These are phyloP conservation scores for Phataginus tricuspis DNA, from an alignment of 2,797 vertebrate species.

Conservation along the genomic window DNA sequence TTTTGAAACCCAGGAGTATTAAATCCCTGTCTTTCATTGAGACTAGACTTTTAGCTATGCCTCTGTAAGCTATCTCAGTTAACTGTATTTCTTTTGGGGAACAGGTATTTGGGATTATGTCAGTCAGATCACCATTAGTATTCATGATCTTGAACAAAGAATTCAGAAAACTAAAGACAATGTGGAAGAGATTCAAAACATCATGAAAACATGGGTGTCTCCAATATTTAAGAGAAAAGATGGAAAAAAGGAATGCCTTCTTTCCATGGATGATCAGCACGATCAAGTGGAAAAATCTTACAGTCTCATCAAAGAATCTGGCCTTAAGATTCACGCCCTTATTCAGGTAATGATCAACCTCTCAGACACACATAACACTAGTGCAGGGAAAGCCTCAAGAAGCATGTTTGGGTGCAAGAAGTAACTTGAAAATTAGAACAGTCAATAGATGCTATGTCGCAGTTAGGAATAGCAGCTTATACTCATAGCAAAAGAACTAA, in stretches of 20 bases:
- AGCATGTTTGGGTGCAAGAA: not conserved
- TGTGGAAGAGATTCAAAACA: constrained; percentile 90
- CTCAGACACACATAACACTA: not conserved
- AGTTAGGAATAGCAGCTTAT: not conserved
- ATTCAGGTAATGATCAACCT: constrained; percentile 87
- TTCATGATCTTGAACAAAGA: constrained; percentile 90
- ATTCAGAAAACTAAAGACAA: constrained; percentile 93
- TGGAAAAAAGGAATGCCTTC: constrained; percentile 90
- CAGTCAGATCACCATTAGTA: constrained; percentile 84
- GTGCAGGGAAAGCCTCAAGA: not conserved
- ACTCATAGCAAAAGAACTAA: not conserved
- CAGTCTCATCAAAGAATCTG: constrained; percentile 87
- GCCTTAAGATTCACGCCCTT: constrained; percentile 91
- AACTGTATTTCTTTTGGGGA: constrained; percentile 42
- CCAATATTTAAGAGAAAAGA: constrained; percentile 94
- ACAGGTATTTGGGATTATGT: constrained; percentile 92
- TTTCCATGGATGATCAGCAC: constrained; percentile 90
- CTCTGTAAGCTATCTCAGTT: constrained; percentile 4
- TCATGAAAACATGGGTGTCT: constrained; percentile 89
- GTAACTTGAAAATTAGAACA: not conserved
- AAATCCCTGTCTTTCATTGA: not conserved
- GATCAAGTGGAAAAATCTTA: constrained; percentile 89
- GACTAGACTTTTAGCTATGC: not conserved
- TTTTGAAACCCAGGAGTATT: not conserved
- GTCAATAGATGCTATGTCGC: not conserved